These are phyloP conservation scores for Argyra leucocephala DNA, from an alignment of 2,888 invertebrate species.

Conservation along the genomic window DNA sequence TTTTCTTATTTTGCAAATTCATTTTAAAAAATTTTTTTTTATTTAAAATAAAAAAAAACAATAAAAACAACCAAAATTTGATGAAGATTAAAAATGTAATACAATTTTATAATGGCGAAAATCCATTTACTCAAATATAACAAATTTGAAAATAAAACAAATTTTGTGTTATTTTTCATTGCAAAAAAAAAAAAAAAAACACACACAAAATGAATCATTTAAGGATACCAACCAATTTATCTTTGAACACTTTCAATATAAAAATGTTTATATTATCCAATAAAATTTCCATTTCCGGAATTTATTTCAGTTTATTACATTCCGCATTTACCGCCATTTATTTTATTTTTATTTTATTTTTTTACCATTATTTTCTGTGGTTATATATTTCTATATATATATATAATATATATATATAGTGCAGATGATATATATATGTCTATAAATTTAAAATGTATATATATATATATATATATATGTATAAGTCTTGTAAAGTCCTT, in stretches of 20 bases:
- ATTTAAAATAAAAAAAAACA: background rate
- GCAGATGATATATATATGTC: too few relatives aligned
- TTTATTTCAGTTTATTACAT: conserved; percentile 9
- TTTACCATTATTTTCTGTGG: background rate
- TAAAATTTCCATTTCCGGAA: conserved; percentile 12
- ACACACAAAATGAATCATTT: background rate
- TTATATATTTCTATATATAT: background rate
- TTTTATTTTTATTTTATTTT: background rate
- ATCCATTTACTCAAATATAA: conserved; percentile 1
- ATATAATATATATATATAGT: background rate
- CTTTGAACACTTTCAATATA: conserved; percentile 6
- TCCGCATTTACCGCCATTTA: conserved; percentile 7
- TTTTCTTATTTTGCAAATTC: too few relatives aligned
- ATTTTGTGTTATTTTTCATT: background rate
- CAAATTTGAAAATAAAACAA: background rate
- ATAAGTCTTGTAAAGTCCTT: too few relatives aligned
- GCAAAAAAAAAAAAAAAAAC: background rate
- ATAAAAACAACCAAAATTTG: background rate
- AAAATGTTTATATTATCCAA: conserved; percentile 7
- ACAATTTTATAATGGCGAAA: conserved; percentile 6
- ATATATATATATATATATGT: too few relatives aligned
- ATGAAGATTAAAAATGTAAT: conserved; percentile 6
- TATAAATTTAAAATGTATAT: too few relatives aligned
- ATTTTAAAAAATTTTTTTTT: too few relatives aligned
- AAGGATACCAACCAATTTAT: background rate